Evolutionary conservation across 2,888 invertebrate genomes (phyloP), one percentile per base, ranked within the genome.

Genomic region (Lithophane ornitopus): DNA sequence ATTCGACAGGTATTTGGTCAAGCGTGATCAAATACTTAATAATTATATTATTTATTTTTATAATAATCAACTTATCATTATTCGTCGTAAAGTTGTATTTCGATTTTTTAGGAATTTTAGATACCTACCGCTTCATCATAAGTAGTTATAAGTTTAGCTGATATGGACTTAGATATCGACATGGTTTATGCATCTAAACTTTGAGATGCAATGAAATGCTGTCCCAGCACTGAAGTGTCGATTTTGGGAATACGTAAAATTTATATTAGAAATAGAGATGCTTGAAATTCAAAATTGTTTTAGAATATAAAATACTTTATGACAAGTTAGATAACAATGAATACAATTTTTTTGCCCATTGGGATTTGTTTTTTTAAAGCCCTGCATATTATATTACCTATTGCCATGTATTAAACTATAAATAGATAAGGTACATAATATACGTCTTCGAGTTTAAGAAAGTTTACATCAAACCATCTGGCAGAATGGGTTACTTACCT

Each of bases 1-100:
- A 86, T 85, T 86, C 86, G 84, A 76, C 49, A 72, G 61, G 76
- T 39, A 76, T 74, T 78, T 84, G 76, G 72, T 70, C 79, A 70
- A 72, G 72, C 54, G 52, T 81, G 56, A 73, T 76, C 62, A 63
- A 81, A 76, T 76, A 70, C 44, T 68, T 58, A 73, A 66, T 62
- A 52, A 63, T 56, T 34, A 34, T 63, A 58, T 52, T 68, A 75
- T 68, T 79, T 52, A 58, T 63, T 56, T 81, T 81, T 19, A 52
- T 56, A 34, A 39, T 26, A 28, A 41, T 28, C 11, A n/a, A 63
- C 34, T 66, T 74, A 52, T 63, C 73, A 52, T 59, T 26, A 59
- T 71, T n/a, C 54, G 16, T 65, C 49, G 9, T 56, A 22, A n/a
- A 61, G 7, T 49, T 34, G 41, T 63, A 58, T 67, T 44, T 44